Evolutionary conservation across 1,140 invertebrate genomes (phyloP).

Genomic region (Plectrocnemia conspersa): DNA sequence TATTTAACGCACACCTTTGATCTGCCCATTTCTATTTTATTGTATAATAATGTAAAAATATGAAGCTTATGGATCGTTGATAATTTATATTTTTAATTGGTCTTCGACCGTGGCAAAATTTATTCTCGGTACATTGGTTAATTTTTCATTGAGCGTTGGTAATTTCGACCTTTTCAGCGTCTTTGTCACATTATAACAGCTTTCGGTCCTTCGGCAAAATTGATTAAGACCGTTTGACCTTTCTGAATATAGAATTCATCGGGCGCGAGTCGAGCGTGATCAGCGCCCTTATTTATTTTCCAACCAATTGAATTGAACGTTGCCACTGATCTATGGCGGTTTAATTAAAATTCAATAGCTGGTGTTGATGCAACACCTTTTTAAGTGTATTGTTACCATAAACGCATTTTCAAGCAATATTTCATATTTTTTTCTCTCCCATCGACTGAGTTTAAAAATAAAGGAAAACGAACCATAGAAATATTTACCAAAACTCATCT

Average conservation of each 20-base stretch:
- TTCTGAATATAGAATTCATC: conserved; percentile 3
- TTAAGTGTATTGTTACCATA: too few species aligned
- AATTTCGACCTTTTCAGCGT: neutral
- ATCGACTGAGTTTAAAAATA: too few species aligned
- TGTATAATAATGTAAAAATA: neutral
- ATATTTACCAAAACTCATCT: too few species aligned
- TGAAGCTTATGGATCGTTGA: too few species aligned
- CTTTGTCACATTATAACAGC: neutral
- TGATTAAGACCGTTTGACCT: conserved; percentile 6
- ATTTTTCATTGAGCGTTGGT: neutral
- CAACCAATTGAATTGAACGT: neutral
- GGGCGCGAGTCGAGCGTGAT: neutral
- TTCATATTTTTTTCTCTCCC: too few species aligned
- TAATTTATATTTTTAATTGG: too few species aligned
- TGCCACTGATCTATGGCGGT: neutral
- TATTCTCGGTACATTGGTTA: too few species aligned
- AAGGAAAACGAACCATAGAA: too few species aligned
- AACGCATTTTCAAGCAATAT: too few species aligned
- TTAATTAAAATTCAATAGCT: conserved; percentile 1
- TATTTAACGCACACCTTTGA: neutral
- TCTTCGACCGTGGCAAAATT: too few species aligned
- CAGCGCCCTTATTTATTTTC: conserved; percentile 2
- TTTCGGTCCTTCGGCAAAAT: neutral
- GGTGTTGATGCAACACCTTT: too few species aligned
- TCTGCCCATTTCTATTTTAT: neutral